Evolutionary conservation across 2,113 vertebrate genomes (phyloP).

Genomic region (Larimichthys crocea): DNA sequence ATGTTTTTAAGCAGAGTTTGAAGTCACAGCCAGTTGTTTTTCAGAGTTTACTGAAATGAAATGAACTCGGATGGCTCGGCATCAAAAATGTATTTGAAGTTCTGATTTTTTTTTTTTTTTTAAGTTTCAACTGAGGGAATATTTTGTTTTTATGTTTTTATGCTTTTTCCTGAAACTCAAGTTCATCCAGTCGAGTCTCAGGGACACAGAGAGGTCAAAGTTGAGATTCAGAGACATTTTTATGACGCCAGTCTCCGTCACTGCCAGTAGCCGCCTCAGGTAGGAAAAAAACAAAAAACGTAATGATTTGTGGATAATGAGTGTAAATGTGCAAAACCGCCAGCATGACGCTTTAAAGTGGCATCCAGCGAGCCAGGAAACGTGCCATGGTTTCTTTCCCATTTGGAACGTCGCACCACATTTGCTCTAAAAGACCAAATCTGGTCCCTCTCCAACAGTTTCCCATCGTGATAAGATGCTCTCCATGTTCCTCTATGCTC

Average conservation of each 20-base stretch:
- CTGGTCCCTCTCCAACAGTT: neutral
- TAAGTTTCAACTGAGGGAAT: neutral
- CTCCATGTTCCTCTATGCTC: neutral
- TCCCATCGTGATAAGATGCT: conserved; percentile 10
- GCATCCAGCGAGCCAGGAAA: neutral
- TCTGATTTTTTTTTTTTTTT: neutral
- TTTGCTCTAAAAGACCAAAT: neutral
- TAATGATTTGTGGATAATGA: neutral
- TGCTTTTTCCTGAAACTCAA: neutral
- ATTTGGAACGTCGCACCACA: neutral
- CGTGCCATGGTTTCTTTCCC: neutral
- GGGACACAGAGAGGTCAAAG: too few species aligned
- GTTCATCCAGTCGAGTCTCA: neutral
- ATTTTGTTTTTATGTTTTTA: neutral
- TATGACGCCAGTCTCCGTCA: neutral
- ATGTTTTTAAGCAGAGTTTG: neutral
- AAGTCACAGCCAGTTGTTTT: neutral
- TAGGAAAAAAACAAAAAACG: neutral
- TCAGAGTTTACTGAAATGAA: neutral
- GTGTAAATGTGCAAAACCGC: neutral
- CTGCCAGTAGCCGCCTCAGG: neutral
- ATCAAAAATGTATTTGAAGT: conserved; percentile 14
- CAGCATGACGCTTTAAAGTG: neutral
- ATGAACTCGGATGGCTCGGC: neutral
- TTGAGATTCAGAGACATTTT: too few species aligned